These are phyloP conservation scores for Scyliorhinus canicula DNA, from an alignment of 2,797 vertebrate genomes.

Conservation along the genomic window DNA sequence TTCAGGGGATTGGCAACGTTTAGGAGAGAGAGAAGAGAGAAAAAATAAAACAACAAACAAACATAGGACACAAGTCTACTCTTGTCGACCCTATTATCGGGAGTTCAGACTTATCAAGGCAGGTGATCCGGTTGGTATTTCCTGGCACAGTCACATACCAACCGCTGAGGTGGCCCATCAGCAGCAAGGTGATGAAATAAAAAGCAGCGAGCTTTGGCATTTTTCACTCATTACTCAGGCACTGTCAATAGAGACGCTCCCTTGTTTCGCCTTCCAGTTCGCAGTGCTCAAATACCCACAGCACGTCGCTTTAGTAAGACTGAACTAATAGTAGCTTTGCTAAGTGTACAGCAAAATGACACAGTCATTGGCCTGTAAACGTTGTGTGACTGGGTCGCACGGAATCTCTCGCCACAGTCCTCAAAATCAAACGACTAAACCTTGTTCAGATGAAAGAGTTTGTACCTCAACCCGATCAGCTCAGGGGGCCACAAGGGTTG, in stretches of 20 bases:
- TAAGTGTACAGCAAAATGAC: no score
- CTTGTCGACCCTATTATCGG: background rate
- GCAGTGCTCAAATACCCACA: background rate
- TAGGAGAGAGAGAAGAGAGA: background rate
- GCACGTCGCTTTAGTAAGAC: background rate
- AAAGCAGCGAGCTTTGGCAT: background rate
- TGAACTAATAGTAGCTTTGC: background rate
- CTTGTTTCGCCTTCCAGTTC: background rate
- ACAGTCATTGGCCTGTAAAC: background rate
- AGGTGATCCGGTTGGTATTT: background rate
- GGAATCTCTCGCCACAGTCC: background rate
- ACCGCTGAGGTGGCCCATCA: background rate
- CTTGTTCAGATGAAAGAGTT: background rate
- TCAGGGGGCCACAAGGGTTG: no score
- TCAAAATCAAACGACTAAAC: background rate
- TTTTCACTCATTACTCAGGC: background rate
- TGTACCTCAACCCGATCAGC: background rate
- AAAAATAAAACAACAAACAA: background rate
- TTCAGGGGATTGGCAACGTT: background rate
- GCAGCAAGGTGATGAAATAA: background rate
- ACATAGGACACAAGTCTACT: background rate
- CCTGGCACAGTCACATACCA: background rate
- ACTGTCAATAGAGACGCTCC: background rate
- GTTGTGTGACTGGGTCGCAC: background rate
- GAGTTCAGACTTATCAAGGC: background rate